Evolutionary conservation across 1,140 invertebrate species (phyloP), one percentile per base, ranked within the genome.

Genomic region (Aphaenogaster ashmeadi): DNA sequence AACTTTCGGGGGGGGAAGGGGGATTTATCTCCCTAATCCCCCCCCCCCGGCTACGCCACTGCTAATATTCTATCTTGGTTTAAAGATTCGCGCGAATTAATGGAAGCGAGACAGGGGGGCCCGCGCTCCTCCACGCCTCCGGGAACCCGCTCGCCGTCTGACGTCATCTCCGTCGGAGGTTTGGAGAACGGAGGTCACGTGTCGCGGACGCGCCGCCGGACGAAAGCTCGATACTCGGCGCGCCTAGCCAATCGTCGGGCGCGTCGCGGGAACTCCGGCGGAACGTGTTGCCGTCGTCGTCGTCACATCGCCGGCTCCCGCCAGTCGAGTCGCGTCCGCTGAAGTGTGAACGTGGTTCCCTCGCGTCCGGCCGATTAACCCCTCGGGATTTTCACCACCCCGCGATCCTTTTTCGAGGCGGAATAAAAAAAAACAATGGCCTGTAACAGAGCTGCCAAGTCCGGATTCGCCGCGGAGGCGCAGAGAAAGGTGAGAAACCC

Each of bases 401-500:
- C 58, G 58, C 8, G 7, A 41, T n/a, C 21, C 9, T 52, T 56
- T n/a, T 27, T 11, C 15, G 44, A 52, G 27, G 21, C 47, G n/a
- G 54, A 71, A 58, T 8, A 50, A 56, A 6, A 79, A 41, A 64
- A 62, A 21, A 71, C 72, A 89, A 98, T 99, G 98, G 98, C 98
- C 89, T 97, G 96, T 94, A 98, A 98, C 96, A 96, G 98, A 95
- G 98, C 98, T 93, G 96, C 98, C 56, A 99, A 99, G 96, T 98
- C 98, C 94, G 98, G 98, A 97, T 98, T 99, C 96, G 98, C 98
- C 87, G 98, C 98, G 52, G 98, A 99, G 94, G 98, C 98, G 50
- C 98, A 99, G 95, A 97, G 97, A 94, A 99, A 98, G 97, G 98
- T 99, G 95, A 86, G 52, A 52, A n/a, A n/a, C 47, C 6, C 36